Percentiles rank a stretch among this genome's conserved stretches.
phyloP scores from a whole-genome alignment of 2,797 vertebrate species.

The Botia kubotai region DNA sequence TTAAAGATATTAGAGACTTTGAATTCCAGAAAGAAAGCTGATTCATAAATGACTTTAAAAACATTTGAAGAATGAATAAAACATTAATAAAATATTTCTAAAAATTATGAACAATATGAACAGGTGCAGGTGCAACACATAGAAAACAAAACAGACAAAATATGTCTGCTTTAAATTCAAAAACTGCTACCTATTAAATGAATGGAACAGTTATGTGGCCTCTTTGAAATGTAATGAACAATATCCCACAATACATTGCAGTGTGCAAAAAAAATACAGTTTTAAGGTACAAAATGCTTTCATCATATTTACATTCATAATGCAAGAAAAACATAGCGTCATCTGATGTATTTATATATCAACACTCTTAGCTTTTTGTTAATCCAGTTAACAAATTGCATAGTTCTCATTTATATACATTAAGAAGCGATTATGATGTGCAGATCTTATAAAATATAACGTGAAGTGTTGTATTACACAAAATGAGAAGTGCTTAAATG shows the following conservation, averaged over 20 bases:
- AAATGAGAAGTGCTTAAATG: constrained; percentile 5
- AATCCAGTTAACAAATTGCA: constrained; percentile 2
- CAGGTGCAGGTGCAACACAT: constrained; percentile 20
- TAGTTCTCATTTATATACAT: not conserved
- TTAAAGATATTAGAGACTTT: not conserved
- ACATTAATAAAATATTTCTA: constrained; percentile 13
- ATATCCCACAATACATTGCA: constrained; percentile 39
- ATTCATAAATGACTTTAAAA: not conserved
- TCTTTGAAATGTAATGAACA: constrained; percentile 26
- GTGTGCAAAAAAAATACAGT: constrained; percentile 56
- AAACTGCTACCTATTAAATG: constrained; percentile 35
- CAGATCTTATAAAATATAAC: constrained; percentile 12
- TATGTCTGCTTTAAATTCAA: constrained; percentile 29
- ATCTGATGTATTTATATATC: constrained; percentile 42
- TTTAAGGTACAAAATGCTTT: constrained; percentile 40
- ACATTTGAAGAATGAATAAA: not conserved
- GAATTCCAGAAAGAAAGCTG: not conserved
- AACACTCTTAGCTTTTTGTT: constrained; percentile 54
- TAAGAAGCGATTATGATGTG: not conserved
- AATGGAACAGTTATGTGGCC: constrained; percentile 28
- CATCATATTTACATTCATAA: constrained; percentile 58
- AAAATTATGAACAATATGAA: constrained; percentile 34
- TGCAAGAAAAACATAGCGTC: constrained; percentile 20
- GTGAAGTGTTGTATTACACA: constrained; percentile 1
- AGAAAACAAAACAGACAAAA: constrained; percentile 18